Conservation (phyloP, 1,140 invertebrate species). For the Drosophila lacertosa region DNA sequence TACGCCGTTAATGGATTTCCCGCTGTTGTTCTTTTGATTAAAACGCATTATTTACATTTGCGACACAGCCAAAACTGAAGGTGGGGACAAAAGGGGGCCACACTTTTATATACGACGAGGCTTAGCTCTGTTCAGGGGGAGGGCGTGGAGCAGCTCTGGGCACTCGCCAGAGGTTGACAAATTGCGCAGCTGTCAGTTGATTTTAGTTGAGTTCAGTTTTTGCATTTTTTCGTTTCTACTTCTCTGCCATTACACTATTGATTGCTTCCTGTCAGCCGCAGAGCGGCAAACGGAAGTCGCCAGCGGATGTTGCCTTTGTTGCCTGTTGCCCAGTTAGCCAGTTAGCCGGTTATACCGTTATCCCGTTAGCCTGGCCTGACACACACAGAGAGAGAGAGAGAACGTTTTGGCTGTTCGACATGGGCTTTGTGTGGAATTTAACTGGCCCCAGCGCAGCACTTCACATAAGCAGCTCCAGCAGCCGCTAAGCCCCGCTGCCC, state of each 20-base stretch:
- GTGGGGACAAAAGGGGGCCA: background rate
- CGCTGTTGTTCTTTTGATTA: conserved; percentile 70
- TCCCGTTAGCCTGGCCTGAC: background rate
- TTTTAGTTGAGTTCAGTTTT: conserved; percentile 30
- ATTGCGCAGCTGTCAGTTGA: conserved; percentile 50
- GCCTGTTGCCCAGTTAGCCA: conserved; percentile 1
- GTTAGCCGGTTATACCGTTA: conserved; percentile 7
- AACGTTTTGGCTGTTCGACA: conserved; percentile 31
- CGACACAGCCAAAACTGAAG: conserved; percentile 29
- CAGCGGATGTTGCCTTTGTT: conserved; percentile 67
- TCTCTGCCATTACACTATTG: conserved; percentile 80
- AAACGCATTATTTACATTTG: conserved; percentile 80
- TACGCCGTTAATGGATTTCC: conserved; percentile 71
- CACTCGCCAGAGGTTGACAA: conserved; percentile 63
- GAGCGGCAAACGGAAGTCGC: conserved; percentile 59
- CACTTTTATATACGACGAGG: conserved; percentile 45
- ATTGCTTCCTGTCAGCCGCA: conserved; percentile 82
- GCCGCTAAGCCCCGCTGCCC: background rate
- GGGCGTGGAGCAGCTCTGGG: conserved; percentile 23
- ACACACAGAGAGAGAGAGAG: conserved; percentile 3
- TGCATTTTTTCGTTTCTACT: conserved; percentile 26
- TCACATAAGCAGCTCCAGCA: conserved; percentile 27
- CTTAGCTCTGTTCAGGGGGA: conserved; percentile 34
- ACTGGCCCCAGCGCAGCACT: conserved; percentile 35
- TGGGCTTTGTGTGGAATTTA: conserved; percentile 45